phyloP scores from a whole-genome alignment of 2,888 invertebrate genomes.

The Eupithecia tripunctaria region DNA sequence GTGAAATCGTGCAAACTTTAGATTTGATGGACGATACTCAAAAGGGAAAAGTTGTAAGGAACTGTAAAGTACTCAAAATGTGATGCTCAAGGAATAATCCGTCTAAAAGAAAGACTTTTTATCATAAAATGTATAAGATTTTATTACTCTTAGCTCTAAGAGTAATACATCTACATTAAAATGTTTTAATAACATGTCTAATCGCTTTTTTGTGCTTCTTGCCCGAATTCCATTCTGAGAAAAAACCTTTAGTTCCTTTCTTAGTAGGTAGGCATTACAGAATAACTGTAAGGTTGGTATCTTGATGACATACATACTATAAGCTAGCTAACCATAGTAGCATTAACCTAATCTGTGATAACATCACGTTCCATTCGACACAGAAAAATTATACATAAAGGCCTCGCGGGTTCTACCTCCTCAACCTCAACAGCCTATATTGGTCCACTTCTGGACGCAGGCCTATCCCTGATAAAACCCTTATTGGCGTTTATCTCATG shows the following conservation, averaged over 20 bases:
- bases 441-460: too few species aligned
- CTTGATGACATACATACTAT: background rate
- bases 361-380: background rate
- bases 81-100: background rate
- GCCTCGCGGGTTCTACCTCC: too few species aligned
- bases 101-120: slow-evolving; percentile 8
- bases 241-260: background rate
- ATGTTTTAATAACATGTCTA: background rate
- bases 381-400: too few species aligned
- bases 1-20: background rate
- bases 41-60: background rate
- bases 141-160: background rate
- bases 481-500: too few species aligned
- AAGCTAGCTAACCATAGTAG: background rate
- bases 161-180: too few species aligned
- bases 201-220: background rate
- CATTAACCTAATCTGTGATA: background rate
- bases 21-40: background rate
- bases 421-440: too few species aligned
- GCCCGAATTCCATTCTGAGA: background rate
- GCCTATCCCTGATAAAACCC: too few species aligned
- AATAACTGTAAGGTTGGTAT: background rate
- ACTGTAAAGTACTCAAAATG: background rate
- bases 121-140: background rate
- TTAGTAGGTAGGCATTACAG: too few species aligned